phyloP scores from a whole-genome alignment of 2,113 vertebrate genomes.

The Halichoerus grypus region DNA sequence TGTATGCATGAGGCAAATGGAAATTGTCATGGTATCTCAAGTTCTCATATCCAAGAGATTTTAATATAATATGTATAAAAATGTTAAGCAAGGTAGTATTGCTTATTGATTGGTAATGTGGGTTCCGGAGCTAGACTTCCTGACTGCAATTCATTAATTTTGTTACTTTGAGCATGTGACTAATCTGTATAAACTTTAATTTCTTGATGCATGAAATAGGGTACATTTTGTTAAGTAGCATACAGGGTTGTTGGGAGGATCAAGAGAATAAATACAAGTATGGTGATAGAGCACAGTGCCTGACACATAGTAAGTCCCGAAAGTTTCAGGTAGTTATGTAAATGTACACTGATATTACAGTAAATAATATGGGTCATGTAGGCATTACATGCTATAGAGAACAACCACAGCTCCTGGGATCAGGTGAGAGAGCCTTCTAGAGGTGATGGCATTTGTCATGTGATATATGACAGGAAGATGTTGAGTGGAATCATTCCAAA shows the following conservation, averaged over 20 bases:
- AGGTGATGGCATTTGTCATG: not conserved
- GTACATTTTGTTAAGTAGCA: not conserved
- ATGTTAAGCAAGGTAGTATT: not conserved
- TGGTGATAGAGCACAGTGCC: not conserved
- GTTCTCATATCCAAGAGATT: not conserved
- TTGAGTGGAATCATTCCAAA: not conserved
- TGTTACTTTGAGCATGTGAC: not conserved
- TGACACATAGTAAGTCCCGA: not conserved
- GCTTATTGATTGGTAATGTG: not conserved
- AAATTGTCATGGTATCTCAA: not conserved
- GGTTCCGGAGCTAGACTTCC: not conserved
- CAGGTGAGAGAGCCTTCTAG: not conserved
- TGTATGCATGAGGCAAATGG: not conserved
- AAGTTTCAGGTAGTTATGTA: not conserved
- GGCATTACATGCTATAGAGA: not conserved
- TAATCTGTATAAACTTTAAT: not conserved
- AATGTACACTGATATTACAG: not conserved
- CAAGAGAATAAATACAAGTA: not conserved
- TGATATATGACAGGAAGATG: not conserved
- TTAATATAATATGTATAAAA: slow-evolving; percentile 1
- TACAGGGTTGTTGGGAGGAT: not conserved
- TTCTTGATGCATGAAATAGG: not conserved
- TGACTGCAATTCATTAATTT: not conserved
- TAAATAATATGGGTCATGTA: not conserved
- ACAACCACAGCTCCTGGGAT: not conserved